A percentile compares a stretch with the other conserved stretches of the same genome.
These are phyloP conservation scores for Channa maculata DNA, from an alignment of 2,113 vertebrate species.

Conservation along the genomic window DNA sequence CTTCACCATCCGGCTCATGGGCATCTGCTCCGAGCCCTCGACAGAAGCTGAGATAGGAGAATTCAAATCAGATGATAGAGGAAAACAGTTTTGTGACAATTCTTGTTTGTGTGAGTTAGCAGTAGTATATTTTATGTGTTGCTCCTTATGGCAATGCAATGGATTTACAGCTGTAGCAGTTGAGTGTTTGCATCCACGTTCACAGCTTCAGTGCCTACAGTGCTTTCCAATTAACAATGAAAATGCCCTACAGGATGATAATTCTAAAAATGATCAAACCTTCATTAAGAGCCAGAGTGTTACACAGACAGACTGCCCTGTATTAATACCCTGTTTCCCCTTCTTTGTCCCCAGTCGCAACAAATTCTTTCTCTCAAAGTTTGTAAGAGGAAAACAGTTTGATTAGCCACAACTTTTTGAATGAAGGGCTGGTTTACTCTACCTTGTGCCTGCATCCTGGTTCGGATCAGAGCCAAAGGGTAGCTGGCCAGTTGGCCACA, in stretches of 20 bases:
- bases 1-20: constrained; percentile 89
- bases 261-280: too few relatives aligned
- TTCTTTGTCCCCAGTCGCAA: too few relatives aligned
- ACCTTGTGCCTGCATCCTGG: constrained; percentile 99
- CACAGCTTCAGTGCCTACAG: too few relatives aligned
- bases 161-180: background rate
- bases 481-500: constrained; percentile 98
- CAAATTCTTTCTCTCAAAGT: too few relatives aligned
- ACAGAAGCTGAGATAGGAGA: constrained; percentile 84
- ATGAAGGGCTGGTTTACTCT: constrained; percentile 22
- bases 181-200: too few relatives aligned
- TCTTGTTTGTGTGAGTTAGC: background rate
- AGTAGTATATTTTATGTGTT: background rate
- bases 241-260: too few relatives aligned
- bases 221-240: too few relatives aligned
- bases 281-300: too few relatives aligned
- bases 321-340: too few relatives aligned
- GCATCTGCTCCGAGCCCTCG: constrained; percentile 88
- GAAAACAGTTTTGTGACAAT: background rate
- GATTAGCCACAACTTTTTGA: too few relatives aligned
- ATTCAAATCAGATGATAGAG: background rate
- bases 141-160: background rate
- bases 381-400: too few relatives aligned
- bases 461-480: constrained; percentile 93
- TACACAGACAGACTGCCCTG: too few relatives aligned